phyloP scores from a whole-genome alignment of 1,140 invertebrate genomes.

The Plectrocnemia conspersa region DNA sequence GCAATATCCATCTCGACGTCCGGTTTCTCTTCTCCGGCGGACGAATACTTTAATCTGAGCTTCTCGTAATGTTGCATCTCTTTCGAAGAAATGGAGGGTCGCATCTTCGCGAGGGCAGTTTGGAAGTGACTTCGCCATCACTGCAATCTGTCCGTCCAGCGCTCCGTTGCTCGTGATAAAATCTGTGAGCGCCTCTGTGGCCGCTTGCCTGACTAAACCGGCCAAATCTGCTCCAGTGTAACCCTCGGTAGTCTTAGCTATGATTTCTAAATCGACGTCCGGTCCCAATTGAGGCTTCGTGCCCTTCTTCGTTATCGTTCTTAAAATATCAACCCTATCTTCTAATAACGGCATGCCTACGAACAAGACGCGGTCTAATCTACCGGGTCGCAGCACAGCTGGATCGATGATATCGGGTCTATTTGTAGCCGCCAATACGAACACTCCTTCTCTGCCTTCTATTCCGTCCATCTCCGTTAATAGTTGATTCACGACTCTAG shows the following conservation, averaged over 20 bases:
- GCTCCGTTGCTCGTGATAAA: conserved; percentile 46
- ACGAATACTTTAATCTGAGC: conserved; percentile 53
- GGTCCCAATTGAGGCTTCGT: conserved; percentile 67
- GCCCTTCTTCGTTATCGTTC: conserved; percentile 85
- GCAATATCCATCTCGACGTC: conserved; percentile 52
- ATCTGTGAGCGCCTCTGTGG: conserved; percentile 69
- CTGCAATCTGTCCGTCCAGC: conserved; percentile 39
- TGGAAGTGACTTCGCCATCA: conserved; percentile 51
- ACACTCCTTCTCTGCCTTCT: conserved; percentile 83
- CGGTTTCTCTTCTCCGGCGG: conserved; percentile 42
- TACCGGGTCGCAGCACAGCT: conserved; percentile 88
- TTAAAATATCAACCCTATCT: conserved; percentile 85
- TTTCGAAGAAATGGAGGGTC: conserved; percentile 74
- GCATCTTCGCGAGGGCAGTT: conserved; percentile 67
- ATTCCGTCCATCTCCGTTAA: conserved; percentile 99
- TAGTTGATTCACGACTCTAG: conserved; percentile 92
- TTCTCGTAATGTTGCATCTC: conserved; percentile 60
- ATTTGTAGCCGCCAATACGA: conserved; percentile 94
- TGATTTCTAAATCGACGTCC: conserved; percentile 71
- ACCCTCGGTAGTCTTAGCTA: conserved; percentile 68
- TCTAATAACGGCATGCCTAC: conserved; percentile 80
- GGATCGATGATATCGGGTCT: conserved; percentile 96
- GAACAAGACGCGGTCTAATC: conserved; percentile 91
- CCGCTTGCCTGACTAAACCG: conserved; percentile 67
- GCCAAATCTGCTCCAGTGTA: conserved; percentile 92